Percentiles rank a stretch among this genome's conserved stretches.
Conservation (phyloP, 2,797 vertebrate species). For the Pteropus rufus region DNA sequence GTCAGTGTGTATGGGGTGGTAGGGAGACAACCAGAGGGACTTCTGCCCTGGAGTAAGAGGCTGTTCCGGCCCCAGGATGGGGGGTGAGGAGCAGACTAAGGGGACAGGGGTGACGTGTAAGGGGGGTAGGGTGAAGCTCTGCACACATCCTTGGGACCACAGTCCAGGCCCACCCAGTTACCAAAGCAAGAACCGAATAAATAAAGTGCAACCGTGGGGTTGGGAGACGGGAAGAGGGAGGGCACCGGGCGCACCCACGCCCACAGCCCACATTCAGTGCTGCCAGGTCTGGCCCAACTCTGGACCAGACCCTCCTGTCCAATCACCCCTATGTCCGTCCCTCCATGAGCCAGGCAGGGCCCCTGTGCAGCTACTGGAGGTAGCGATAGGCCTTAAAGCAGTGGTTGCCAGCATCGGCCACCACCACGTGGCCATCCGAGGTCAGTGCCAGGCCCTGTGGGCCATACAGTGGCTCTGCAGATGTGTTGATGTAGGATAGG, state of each 20-base stretch:
- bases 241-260: conserved; percentile 54
- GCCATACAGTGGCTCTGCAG: conserved; percentile 95
- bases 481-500: conserved; percentile 98
- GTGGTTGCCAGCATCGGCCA: conserved; percentile 98
- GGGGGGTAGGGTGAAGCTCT: conserved; percentile 60
- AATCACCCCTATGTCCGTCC: conserved; percentile 69
- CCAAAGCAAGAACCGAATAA: conserved; percentile 79
- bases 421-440: conserved; percentile 95
- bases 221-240: conserved; percentile 40
- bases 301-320: conserved; percentile 71
- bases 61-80: conserved; percentile 58
- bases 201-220: conserved; percentile 76
- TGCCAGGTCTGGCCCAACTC: conserved; percentile 62
- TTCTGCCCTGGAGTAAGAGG: conserved; percentile 65
- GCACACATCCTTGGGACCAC: conserved; percentile 61
- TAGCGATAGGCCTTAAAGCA: conserved; percentile 99
- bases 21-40: conserved; percentile 75
- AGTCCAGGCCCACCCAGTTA: conserved; percentile 72
- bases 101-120: conserved; percentile 33
- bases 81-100: conserved; percentile 61
- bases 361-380: conserved; percentile 89
- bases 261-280: conserved; percentile 78
- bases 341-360: conserved; percentile 58
- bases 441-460: conserved; percentile 96
- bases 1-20: conserved; percentile 69